These are phyloP conservation scores for Tetragnatha montana DNA, from an alignment of 2,888 invertebrate species.

Conservation along the genomic window DNA sequence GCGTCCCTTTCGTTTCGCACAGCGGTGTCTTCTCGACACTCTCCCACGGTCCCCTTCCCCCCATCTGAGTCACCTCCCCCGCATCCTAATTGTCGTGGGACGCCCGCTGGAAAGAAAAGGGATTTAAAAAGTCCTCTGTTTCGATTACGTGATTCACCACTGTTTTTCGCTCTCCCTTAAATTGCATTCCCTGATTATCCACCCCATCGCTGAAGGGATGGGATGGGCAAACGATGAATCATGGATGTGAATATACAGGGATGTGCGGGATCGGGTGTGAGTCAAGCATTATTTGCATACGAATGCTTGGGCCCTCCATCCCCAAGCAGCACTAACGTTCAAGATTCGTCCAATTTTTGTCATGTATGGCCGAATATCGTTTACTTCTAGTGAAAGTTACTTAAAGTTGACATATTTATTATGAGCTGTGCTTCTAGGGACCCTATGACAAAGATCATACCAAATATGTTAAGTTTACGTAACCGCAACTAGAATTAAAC, in stretches of 20 bases:
- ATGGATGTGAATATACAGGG: not conserved
- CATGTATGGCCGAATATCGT: too few species aligned
- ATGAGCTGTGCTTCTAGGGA: too few species aligned
- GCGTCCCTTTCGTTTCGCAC: too few species aligned
- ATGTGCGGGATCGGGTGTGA: not conserved
- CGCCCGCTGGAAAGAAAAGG: conserved; percentile 5
- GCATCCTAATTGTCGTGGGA: conserved; percentile 52
- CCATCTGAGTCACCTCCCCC: conserved; percentile 34
- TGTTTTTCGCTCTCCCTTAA: not conserved
- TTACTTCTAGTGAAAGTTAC: too few species aligned
- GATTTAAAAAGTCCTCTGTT: conserved; percentile 48
- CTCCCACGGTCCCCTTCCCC: not conserved
- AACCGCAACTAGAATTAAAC: too few species aligned
- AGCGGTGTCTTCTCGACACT: not conserved
- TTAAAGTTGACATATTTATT: too few species aligned
- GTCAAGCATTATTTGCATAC: not conserved
- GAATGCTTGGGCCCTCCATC: conserved; percentile 34
- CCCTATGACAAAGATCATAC: too few species aligned
- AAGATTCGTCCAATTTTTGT: too few species aligned
- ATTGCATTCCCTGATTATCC: conserved; percentile 1
- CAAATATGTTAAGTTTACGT: too few species aligned
- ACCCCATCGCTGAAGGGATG: not conserved
- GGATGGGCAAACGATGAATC: conserved; percentile 11
- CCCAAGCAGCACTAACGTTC: too few species aligned
- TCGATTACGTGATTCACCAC: conserved; percentile 45